Evolutionary conservation across 2,888 invertebrate genomes (phyloP), one percentile per base, ranked within the genome.

Genomic region (Drosophila demipolita): DNA sequence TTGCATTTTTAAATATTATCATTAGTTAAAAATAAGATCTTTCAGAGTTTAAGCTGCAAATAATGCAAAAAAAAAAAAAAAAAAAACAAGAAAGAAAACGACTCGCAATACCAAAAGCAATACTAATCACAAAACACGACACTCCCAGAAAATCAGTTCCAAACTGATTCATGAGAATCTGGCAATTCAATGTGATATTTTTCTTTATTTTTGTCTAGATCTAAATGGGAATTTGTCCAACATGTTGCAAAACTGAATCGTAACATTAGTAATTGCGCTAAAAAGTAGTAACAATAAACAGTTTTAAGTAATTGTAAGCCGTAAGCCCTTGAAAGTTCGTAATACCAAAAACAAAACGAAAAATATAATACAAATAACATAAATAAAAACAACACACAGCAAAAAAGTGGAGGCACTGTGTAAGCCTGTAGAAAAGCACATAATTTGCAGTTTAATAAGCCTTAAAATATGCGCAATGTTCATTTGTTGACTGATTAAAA

Each of bases 361-460:
- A 50, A 12, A 20, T 50, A 48, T 12, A 29, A 29, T 29, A 29
- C 29, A 29, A 29, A 29, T 29, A 29, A 29, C 29, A 29, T 15
- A 35, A 15, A 9, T 7, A 54, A 52, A 53, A 33, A 3, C 48
- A 53, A 50, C 26, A 32, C 15, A 45, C 29, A 40, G 20, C 29
- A 20, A 57, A 20, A 57, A 60, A 57, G 68, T 53, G 50, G 38
- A 42, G 62, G n/a, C 65, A 32, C 35, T 33, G 40, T 66, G 17
- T 58, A 78, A 66, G 78, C 70, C 74, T 50, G 38, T 49, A 8
- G 55, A 69, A 69, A 67, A 50, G 57, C 64, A 69, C 69, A 82
- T 84, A 80, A 84, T 85, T 84, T 87, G 84, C 60, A 71, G 78
- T 88, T 85, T 87, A 87, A 78, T 88, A 83, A 81, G 81, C 76